Conservation (phyloP, 2,797 vertebrate genomes). For the Pristis pectinata region DNA sequence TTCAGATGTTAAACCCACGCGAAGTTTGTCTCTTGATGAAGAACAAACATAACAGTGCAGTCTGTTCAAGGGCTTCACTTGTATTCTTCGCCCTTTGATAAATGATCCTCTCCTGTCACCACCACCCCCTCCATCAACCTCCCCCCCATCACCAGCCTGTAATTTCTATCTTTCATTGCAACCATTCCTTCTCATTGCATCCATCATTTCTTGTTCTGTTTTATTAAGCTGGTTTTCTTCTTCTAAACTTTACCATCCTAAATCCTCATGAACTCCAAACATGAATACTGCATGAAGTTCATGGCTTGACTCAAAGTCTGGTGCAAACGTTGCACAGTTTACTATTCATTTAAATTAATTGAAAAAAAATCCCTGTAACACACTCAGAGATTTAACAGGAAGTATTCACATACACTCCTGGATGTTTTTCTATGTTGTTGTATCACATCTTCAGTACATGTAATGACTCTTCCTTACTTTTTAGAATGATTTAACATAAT, state of each 20-base stretch:
- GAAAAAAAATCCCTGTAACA: neutral
- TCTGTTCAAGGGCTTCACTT: neutral
- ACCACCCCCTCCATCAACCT: too few relatives aligned
- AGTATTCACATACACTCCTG: neutral
- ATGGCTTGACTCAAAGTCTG: neutral
- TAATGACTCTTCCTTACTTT: neutral
- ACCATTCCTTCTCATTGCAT: neutral
- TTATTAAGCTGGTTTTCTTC: neutral
- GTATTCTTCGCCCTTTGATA: neutral
- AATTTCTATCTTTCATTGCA: neutral
- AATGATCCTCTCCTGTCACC: neutral
- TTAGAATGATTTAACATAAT: neutral
- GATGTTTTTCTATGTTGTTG: neutral
- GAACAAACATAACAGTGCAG: too few relatives aligned
- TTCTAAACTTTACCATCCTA: too few relatives aligned
- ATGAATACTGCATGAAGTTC: neutral
- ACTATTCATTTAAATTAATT: neutral
- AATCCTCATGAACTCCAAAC: neutral
- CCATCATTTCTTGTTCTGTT: neutral
- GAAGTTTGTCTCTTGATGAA: too few relatives aligned
- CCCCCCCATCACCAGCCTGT: neutral
- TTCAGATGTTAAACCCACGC: too few relatives aligned
- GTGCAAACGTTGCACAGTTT: neutral
- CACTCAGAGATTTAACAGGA: neutral
- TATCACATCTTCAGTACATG: neutral